Evolutionary conservation across 2,888 invertebrate species (phyloP).

Genomic region (Tiphia femorata): DNA sequence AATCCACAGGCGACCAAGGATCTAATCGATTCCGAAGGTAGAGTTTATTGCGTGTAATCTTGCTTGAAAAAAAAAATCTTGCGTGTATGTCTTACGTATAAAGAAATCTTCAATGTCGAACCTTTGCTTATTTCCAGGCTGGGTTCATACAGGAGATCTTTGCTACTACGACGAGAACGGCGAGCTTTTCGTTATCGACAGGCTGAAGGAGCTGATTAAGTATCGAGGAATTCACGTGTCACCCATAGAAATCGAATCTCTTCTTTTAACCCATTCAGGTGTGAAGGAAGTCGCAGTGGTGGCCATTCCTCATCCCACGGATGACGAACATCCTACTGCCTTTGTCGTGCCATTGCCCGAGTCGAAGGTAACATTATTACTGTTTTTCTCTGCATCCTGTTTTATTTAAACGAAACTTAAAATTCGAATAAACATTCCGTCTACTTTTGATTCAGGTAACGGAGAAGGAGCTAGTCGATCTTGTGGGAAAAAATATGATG

Average conservation of each 20-base stretch:
- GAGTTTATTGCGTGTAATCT: too few species aligned
- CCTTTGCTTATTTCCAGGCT: constrained; percentile 53
- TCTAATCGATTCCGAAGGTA: constrained; percentile 70
- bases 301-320: constrained; percentile 47
- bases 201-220: constrained; percentile 61
- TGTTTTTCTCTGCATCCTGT: neutral
- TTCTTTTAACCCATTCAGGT: constrained; percentile 48
- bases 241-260: constrained; percentile 56
- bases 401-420: neutral
- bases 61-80: too few species aligned
- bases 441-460: constrained; percentile 57
- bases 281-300: constrained; percentile 58
- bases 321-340: constrained; percentile 58
- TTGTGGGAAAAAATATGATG: constrained; percentile 45
- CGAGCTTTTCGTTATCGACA: constrained; percentile 55
- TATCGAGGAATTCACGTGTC: constrained; percentile 56
- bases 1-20: constrained; percentile 71
- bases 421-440: neutral
- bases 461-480: constrained; percentile 48
- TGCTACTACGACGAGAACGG: constrained; percentile 55
- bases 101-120: too few species aligned
- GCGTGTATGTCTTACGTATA: too few species aligned
- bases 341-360: constrained; percentile 43
- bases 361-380: constrained; percentile 35
- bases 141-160: constrained; percentile 63